Base-by-base conservation (phyloP, 2,113 vertebrate genomes). In the Eulemur rufifrons region DNA sequence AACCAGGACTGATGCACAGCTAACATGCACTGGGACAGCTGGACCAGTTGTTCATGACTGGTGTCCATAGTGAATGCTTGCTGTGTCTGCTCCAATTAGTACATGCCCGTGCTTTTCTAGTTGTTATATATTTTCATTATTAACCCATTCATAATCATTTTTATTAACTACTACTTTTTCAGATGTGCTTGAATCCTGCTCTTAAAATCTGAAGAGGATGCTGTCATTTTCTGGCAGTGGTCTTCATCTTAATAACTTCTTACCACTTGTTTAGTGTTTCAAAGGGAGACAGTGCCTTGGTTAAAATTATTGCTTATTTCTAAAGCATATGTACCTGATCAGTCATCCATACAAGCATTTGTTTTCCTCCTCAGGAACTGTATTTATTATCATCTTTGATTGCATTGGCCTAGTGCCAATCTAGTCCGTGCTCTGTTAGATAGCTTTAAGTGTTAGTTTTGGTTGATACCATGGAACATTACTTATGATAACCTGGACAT, bases 391-490 rank as follows among this genome's bases (percentile, higher is more conserved):
- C 42, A 68, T 78, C 13, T 47, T 34, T 81, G 73, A 63, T 76
- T 90, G 50, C 52, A 71, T 59, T 96, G 93, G 34, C 42, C 54
- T 76, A 42, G 18, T 61, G 64, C 37, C 88, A 92, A 56, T 61
- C 42, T 89, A 56, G 17, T 45, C 27, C 91, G 42, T 84, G 45
- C 45, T 34, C 2, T 63, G 9, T 87, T 95, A 91, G 63, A 66
- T 2, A 96, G 50, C 61, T 94, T 86, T 84, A 81, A 85, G 81
- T 95, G 81, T 88, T 81, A 89, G 81, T 81, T 96, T 95, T 80
- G 42, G 23, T 89, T 87, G 63, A 92, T 90, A 52, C 7, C 14
- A 6, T 85, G 71, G 21, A 95, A 89, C 20, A 85, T 89, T 89
- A 81, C 23, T 84, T 94, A 64, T 39, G 66, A 85, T 87, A 94